Base-by-base conservation (phyloP, 2,113 vertebrate species). In the Sialia sialis region DNA sequence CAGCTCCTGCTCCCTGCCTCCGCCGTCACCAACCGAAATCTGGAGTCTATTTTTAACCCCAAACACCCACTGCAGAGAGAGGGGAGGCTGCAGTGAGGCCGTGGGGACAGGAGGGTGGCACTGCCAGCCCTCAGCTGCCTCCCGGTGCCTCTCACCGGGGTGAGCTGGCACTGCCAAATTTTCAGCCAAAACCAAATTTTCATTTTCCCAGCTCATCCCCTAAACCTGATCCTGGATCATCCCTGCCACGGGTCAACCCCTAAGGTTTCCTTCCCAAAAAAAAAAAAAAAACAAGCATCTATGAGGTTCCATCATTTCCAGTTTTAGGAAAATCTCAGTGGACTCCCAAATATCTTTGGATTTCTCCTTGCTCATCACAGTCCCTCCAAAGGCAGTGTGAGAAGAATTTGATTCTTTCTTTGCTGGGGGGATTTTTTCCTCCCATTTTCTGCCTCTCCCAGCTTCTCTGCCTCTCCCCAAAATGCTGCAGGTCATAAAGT, bases 11-110 rank as follows among this genome's bases (percentile, higher is more conserved):
- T 94, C 93, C 81, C 93, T 73, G 92, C 93, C 96, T 93, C 95
- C 82, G 64, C 92, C 43, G 86, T 69, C 2, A 38, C 94, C 58
- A 96, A 95, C 95, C 18, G 92, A 97, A 96, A 95, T 58, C 95
- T 90, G 94, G 34, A 52, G 49, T 6, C 90, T 97, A 97, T 97
- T 97, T 97, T 97, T 97, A 97, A 80, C 49, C 49, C 49, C 49
- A 29, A 51, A 51, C 49, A 51, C 26, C 89, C 93, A 69, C 87
- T 1, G 74, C 21, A 0, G 39, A 39, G 39, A 7, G 17, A 1
- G 2, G 56, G 56, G 55, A 30, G 70, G 70, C 55, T 1, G 39
- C 76, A 5, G 41, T 3, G 4, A 4, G 52, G 26, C 1, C 7
- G 2, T 0, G 6, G 27, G 77, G 27, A 77, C 2, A 8, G 77